phyloP scores from a whole-genome alignment of 2,888 invertebrate genomes.

The Thelaira solivaga region DNA sequence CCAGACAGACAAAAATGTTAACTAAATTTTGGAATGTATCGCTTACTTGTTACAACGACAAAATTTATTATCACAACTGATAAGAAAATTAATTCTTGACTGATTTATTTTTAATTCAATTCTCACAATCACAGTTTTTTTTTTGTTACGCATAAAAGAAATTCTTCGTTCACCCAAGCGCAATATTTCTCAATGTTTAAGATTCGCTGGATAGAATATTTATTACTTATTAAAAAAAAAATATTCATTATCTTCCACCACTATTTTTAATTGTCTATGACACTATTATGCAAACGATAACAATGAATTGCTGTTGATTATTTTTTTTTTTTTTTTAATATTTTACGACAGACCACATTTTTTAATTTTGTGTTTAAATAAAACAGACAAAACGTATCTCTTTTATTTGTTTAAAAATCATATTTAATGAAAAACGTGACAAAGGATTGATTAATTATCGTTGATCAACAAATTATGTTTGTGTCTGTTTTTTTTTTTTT shows the following conservation, averaged over 20 bases:
- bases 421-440: conserved; percentile 42
- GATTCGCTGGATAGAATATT: conserved; percentile 20
- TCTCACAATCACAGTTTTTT: no score
- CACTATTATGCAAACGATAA: conserved; percentile 57
- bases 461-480: conserved; percentile 9
- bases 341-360: background rate
- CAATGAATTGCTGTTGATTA: conserved; percentile 39
- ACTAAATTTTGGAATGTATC: no score
- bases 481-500: no score
- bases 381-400: conserved; percentile 45
- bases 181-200: no score
- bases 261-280: conserved; percentile 55
- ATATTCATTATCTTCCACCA: conserved; percentile 30
- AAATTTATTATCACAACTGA: no score
- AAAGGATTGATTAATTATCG: conserved; percentile 33
- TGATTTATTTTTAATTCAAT: no score
- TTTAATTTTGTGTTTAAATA: background rate
- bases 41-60: no score
- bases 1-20: no score
- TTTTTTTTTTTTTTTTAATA: background rate
- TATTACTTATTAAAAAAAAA: background rate
- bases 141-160: no score
- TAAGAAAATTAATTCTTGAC: no score
- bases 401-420: conserved; percentile 8
- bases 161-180: no score